Conservation (phyloP, 1,140 invertebrate species). For the Listronotus bonariensis region DNA sequence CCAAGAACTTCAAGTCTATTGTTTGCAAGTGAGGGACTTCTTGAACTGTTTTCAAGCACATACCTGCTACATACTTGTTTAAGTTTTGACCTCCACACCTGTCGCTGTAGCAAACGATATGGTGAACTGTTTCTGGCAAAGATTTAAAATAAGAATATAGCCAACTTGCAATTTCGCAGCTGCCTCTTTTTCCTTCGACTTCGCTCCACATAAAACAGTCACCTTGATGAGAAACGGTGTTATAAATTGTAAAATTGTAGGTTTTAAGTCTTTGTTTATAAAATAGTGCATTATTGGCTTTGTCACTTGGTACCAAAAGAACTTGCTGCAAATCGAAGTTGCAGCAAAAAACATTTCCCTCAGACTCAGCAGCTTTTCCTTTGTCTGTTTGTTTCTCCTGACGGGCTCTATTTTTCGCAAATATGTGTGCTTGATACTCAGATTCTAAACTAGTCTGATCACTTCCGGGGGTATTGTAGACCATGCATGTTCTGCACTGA, state of each 20-base stretch:
- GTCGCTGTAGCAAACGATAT: slow-evolving; percentile 15
- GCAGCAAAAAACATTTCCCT: slow-evolving; percentile 1
- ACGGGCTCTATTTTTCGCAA: slow-evolving; percentile 6
- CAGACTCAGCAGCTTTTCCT: neutral
- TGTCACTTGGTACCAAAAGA: slow-evolving; percentile 10
- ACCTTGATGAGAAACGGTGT: slow-evolving; percentile 11
- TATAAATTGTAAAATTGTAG: slow-evolving; percentile 31
- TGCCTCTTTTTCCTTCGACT: slow-evolving; percentile 21
- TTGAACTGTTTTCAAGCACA: slow-evolving; percentile 3
- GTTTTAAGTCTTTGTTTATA: slow-evolving; percentile 23
- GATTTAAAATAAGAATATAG: slow-evolving; percentile 20
- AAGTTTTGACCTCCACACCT: slow-evolving; percentile 26
- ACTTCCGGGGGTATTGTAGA: slow-evolving; percentile 9
- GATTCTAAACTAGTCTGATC: slow-evolving; percentile 4
- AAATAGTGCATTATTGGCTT: slow-evolving; percentile 34
- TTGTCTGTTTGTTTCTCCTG: slow-evolving; percentile 12
- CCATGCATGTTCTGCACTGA: slow-evolving; percentile 16
- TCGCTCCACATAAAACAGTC: slow-evolving; percentile 28
- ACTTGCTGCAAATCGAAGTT: slow-evolving; percentile 32
- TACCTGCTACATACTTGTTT: slow-evolving; percentile 11
- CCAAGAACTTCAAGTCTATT: slow-evolving; percentile 24
- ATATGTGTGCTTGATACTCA: slow-evolving; percentile 4
- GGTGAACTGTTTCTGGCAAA: neutral
- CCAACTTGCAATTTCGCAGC: slow-evolving; percentile 21
- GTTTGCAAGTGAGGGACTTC: slow-evolving; percentile 11